These are phyloP conservation scores for Aeoliscus strigatus DNA, from an alignment of 2,797 vertebrate genomes.

Conservation along the genomic window DNA sequence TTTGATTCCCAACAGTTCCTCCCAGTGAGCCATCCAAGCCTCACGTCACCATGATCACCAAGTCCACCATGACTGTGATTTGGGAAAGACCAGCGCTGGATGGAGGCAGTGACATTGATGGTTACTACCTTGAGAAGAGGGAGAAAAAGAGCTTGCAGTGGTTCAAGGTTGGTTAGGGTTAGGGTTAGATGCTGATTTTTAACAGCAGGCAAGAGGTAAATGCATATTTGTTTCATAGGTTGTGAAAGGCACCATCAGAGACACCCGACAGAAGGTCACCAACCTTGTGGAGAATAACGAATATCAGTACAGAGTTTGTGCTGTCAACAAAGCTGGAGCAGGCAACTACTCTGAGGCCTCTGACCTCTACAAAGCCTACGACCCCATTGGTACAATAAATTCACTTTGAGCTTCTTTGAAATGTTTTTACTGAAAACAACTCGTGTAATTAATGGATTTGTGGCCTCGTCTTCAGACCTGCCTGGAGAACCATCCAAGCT, in stretches of 20 bases:
- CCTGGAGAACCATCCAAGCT: slow-evolving; percentile 92
- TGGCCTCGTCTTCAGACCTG: slow-evolving; percentile 77
- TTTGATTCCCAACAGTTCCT: slow-evolving; percentile 75
- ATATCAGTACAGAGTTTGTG: slow-evolving; percentile 93
- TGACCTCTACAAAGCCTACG: slow-evolving; percentile 89
- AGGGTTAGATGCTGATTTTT: too few species aligned
- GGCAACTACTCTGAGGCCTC: slow-evolving; percentile 89
- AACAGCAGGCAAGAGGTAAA: not conserved
- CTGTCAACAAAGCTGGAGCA: slow-evolving; percentile 92
- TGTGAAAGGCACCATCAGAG: slow-evolving; percentile 91
- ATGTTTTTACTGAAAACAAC: not conserved
- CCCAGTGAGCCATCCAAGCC: slow-evolving; percentile 91
- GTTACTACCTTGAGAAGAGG: slow-evolving; percentile 94
- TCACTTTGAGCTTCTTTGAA: too few species aligned
- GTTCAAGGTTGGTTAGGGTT: slow-evolving; percentile 79
- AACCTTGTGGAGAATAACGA: slow-evolving; percentile 87
- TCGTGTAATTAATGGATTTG: not conserved
- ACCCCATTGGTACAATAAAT: slow-evolving; percentile 83
- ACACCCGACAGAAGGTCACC: slow-evolving; percentile 93
- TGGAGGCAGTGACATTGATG: slow-evolving; percentile 92
- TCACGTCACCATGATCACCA: slow-evolving; percentile 89
- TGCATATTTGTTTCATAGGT: slow-evolving; percentile 63
- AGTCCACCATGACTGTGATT: slow-evolving; percentile 91
- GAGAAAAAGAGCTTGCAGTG: slow-evolving; percentile 97
- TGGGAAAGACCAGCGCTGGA: slow-evolving; percentile 91